These are phyloP conservation scores for Pelagia noctiluca DNA, from an alignment of 30 jellyfish, hydroid and myxozoan genomes.

Conservation along the genomic window DNA sequence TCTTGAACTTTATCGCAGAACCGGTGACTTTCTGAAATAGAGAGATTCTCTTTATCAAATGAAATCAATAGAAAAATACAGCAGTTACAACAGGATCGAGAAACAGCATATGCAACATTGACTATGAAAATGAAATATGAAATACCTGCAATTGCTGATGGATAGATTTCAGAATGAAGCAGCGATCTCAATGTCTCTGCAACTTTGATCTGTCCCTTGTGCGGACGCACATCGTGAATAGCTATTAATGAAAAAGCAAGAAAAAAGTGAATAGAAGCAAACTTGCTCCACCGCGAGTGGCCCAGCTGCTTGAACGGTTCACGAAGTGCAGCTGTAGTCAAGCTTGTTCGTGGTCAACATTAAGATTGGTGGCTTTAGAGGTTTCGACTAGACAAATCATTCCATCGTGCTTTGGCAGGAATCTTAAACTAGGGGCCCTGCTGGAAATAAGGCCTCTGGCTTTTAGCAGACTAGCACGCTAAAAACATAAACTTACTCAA, in stretches of 20 bases:
- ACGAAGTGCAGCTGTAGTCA: too few species aligned
- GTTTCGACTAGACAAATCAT: too few species aligned
- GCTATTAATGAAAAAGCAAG: conserved; percentile 42
- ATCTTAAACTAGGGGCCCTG: too few species aligned
- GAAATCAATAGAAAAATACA: not conserved
- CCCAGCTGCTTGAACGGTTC: not conserved
- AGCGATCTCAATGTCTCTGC: conserved; percentile 85
- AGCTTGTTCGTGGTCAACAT: too few species aligned
- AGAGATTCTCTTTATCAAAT: not conserved
- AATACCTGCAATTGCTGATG: conserved; percentile 93
- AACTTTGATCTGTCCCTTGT: conserved; percentile 86
- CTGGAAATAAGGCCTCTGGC: too few species aligned
- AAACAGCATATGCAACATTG: not conserved
- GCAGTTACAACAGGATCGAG: not conserved
- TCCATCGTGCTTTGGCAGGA: too few species aligned
- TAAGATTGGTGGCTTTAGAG: too few species aligned
- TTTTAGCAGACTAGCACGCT: too few species aligned
- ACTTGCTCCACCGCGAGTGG: not conserved
- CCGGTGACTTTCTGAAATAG: conserved; percentile 83
- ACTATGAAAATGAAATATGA: too few species aligned
- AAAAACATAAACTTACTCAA: too few species aligned
- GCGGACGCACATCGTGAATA: conserved; percentile 92
- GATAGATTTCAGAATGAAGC: conserved; percentile 81
- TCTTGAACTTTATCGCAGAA: conserved; percentile 90
- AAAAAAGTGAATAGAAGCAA: not conserved